Evolutionary conservation across 2,888 invertebrate genomes (phyloP), one percentile per base, ranked within the genome.

Genomic region (Zaprionus obscuricornis): DNA sequence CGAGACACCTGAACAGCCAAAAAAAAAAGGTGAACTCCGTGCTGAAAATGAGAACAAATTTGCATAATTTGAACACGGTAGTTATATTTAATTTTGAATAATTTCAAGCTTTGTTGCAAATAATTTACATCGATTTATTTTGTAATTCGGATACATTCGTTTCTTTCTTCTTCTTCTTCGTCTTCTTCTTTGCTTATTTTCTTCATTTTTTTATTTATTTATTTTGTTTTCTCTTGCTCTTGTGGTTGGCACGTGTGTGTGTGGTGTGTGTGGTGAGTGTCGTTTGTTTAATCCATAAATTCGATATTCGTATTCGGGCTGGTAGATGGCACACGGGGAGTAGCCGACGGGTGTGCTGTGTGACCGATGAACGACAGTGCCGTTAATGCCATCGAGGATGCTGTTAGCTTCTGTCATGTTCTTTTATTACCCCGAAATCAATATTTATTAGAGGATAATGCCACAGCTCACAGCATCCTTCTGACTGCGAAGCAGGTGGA

Each of bases 391-490:
- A 36, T 51, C 40, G 57, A 66, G 66, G 57, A 72, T 69, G 59
- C 55, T 72, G 58, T 75, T 75, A 58, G 69, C 71, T 74, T 64
- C 69, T 71, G 55, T 64, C 68, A 68, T 79, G 72, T 63, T 50
- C 62, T 68, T 77, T 74, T 75, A 75, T 75, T 75, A 74, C 68
- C 60, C 47, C 47, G 55, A 77, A 79, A 79, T 79, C 79, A 77
- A 79, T 79, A 77, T 79, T 79, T 76, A 76, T 79, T 79, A 76
- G 68, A 66, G 62, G 58, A 74, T 76, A 79, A 77, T 68, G 59
- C 52, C 59, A 11, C 45, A 43, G 70, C 39, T 46, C 33, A 39
- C 22, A 47, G 26, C 45, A 46, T 29, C 31, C 37, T 22, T 22
- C 22, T 29, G 10, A 3, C 26, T 24, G 10, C n/a, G 11, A n/a